Conservation (phyloP, 2,113 vertebrate species). For the Megaceryle torquata region DNA sequence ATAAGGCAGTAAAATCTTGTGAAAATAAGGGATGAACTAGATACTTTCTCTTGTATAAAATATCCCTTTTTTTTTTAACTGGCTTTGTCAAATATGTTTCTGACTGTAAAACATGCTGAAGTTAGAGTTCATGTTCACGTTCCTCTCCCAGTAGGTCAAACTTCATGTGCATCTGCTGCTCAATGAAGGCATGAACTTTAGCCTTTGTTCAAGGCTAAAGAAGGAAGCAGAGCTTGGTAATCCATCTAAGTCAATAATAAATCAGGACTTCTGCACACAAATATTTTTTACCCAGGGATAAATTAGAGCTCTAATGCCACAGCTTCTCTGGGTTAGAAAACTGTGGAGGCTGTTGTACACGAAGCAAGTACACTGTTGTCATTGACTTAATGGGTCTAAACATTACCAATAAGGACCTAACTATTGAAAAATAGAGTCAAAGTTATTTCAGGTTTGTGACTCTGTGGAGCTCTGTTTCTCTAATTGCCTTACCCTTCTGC, state of each 20-base stretch:
- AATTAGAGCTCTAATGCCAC: background rate
- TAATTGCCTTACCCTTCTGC: background rate
- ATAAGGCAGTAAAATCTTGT: background rate
- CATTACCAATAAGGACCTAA: background rate
- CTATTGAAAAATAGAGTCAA: background rate
- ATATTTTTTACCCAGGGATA: background rate
- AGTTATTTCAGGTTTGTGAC: background rate
- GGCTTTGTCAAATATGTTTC: background rate
- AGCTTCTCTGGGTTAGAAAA: background rate
- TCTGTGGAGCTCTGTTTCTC: background rate
- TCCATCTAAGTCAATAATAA: slow-evolving; percentile 64
- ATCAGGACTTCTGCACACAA: background rate
- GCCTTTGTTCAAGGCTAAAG: slow-evolving; percentile 53
- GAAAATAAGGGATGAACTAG: background rate
- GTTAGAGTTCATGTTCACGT: slow-evolving; percentile 46
- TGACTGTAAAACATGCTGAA: background rate
- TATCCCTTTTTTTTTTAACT: background rate
- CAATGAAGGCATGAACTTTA: slow-evolving; percentile 50
- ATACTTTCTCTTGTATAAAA: background rate
- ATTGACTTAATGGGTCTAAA: background rate
- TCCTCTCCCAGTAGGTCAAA: slow-evolving; percentile 49
- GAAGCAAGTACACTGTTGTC: background rate
- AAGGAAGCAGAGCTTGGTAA: slow-evolving; percentile 43
- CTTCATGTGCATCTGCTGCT: slow-evolving; percentile 52
- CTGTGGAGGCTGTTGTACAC: background rate